Percentiles rank a stretch among this genome's conserved stretches.
Evolutionary conservation across 2,113 vertebrate genomes (phyloP).

Genomic region (Orientallactaga bullata): DNA sequence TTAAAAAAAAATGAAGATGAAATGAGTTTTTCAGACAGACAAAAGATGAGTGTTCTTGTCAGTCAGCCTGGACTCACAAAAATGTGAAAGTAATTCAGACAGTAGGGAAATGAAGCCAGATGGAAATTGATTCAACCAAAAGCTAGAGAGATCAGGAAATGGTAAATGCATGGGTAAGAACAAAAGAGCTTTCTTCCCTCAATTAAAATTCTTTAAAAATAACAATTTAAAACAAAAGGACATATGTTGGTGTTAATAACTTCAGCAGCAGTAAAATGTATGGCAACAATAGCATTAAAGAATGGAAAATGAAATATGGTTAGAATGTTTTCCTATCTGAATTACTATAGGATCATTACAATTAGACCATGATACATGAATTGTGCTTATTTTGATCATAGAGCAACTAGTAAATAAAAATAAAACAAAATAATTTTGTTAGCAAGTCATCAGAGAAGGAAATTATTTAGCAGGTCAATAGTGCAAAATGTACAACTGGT

Average conservation of each 20-base stretch:
- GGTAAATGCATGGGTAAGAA: slow-evolving; percentile 52
- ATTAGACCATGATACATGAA: neutral
- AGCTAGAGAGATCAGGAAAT: slow-evolving; percentile 21
- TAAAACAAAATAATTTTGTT: neutral
- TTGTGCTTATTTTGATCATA: slow-evolving; percentile 40
- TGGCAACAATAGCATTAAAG: neutral
- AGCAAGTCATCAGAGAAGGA: neutral
- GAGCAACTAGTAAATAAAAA: slow-evolving; percentile 28
- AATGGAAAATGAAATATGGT: neutral
- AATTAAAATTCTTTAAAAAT: slow-evolving; percentile 41
- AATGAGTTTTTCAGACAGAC: slow-evolving; percentile 65
- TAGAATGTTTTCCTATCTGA: neutral
- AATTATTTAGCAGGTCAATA: too few relatives aligned
- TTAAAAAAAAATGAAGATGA: neutral
- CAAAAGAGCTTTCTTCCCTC: neutral
- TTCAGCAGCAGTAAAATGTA: neutral
- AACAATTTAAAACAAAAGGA: slow-evolving; percentile 41
- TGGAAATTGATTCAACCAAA: slow-evolving; percentile 64
- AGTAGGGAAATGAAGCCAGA: slow-evolving; percentile 38
- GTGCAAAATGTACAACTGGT: too few relatives aligned
- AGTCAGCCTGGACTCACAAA: slow-evolving; percentile 28
- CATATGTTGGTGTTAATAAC: neutral
- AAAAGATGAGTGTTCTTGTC: slow-evolving; percentile 50
- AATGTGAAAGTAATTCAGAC: slow-evolving; percentile 14
- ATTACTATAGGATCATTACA: neutral